phyloP scores from a whole-genome alignment of 2,888 invertebrate species.

The Amphiduros pacificus region DNA sequence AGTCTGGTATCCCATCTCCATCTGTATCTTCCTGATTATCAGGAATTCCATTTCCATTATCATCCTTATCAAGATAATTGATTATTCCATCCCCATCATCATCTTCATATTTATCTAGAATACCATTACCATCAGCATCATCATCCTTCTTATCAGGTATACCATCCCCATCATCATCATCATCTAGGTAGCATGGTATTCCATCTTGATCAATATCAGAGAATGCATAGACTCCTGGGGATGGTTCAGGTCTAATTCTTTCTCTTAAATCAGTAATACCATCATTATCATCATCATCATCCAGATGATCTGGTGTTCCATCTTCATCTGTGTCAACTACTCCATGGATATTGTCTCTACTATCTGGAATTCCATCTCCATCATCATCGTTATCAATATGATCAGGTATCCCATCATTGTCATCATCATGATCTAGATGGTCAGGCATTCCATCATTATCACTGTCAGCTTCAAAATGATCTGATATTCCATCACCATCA shows the following conservation, averaged over 20 bases:
- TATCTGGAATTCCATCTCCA: slow-evolving; percentile 24
- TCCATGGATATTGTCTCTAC: slow-evolving; percentile 1
- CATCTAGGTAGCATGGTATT: slow-evolving; percentile 42
- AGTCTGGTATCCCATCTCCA: slow-evolving; percentile 14
- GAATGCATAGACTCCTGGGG: slow-evolving; percentile 17
- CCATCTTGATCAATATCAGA: slow-evolving; percentile 46
- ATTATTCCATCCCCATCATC: slow-evolving; percentile 48
- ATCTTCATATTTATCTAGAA: slow-evolving; percentile 30
- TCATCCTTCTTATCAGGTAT: slow-evolving; percentile 40
- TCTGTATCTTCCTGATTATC: slow-evolving; percentile 21
- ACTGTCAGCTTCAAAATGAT: slow-evolving; percentile 35
- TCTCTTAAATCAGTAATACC: slow-evolving; percentile 4
- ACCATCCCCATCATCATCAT: slow-evolving; percentile 33
- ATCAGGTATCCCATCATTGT: slow-evolving; percentile 34
- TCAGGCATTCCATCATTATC: slow-evolving; percentile 50
- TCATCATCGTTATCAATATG: slow-evolving; percentile 37
- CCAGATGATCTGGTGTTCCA: slow-evolving; percentile 26
- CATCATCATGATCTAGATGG: slow-evolving; percentile 28
- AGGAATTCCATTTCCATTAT: slow-evolving; percentile 36
- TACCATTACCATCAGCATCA: slow-evolving; percentile 29
- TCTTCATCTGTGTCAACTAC: slow-evolving; percentile 27
- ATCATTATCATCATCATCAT: slow-evolving; percentile 16
- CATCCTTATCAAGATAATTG: slow-evolving; percentile 34
- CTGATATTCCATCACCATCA: slow-evolving; percentile 25
- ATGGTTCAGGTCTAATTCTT: slow-evolving; percentile 23